Evolutionary conservation across 2,888 invertebrate species (phyloP).

Genomic region (Sclerodermus sp.): DNA sequence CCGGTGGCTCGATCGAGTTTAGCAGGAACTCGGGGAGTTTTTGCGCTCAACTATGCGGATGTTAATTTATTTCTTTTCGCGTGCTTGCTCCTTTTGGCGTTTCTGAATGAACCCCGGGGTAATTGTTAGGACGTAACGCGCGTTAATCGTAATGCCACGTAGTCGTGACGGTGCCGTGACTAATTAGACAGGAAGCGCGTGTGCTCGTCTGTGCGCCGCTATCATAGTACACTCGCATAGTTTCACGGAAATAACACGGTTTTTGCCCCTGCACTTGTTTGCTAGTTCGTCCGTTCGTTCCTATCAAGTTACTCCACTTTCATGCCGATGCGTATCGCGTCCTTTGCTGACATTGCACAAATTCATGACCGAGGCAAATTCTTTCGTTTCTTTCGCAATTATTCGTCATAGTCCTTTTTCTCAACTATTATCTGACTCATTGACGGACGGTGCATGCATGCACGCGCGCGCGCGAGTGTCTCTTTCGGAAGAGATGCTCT

Average conservation of each 20-base stretch:
- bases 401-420: too few relatives aligned
- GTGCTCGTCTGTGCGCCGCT: too few relatives aligned
- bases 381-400: too few relatives aligned
- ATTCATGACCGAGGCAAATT: too few relatives aligned
- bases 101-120: background rate
- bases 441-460: too few relatives aligned
- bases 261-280: background rate
- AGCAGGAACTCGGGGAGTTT: background rate
- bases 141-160: conserved; percentile 13
- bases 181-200: conserved; percentile 45
- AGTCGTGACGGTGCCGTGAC: conserved; percentile 27
- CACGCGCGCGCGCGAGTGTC: too few relatives aligned
- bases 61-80: background rate
- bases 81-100: background rate
- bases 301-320: too few relatives aligned
- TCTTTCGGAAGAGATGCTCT: too few relatives aligned
- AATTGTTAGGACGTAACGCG: background rate
- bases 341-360: too few relatives aligned
- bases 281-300: too few relatives aligned
- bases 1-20: background rate
- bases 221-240: background rate
- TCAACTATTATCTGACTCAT: too few relatives aligned
- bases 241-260: background rate
- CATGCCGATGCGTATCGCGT: too few relatives aligned
- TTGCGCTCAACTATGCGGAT: background rate